Evolutionary conservation across 2,888 invertebrate species (phyloP), one percentile per base, ranked within the genome.

Genomic region (Diachrysia chrysitis): DNA sequence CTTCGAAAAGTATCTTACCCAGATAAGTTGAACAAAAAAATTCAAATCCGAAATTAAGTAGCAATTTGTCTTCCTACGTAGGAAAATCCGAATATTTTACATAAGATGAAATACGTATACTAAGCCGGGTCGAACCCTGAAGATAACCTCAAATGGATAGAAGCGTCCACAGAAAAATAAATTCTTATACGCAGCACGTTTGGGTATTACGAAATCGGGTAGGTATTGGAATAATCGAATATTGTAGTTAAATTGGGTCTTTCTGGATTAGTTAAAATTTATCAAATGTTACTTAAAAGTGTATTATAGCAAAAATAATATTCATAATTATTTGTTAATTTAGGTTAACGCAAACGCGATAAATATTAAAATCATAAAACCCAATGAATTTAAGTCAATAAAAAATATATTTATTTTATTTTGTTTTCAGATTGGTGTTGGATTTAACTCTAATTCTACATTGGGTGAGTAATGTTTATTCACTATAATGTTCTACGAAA

Each of bases 61-160:
- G 75, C 71, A 68, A 81, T 78, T 78, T 81, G 68, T 81, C 78
- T 79, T 70, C 68, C 61, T 55, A 57, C 74, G 74, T 48, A 66
- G 68, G 63, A 63, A 67, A 77, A 80, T 69, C 68, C 69, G 63
- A 64, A 76, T 77, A 73, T 73, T 76, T 78, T 80, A 66, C 78
- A 77, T 73, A 77, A 71, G 78, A 79, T 77, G 58, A 58, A 69
- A 73, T 76, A 63, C 69, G 73, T 37, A 73, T 35, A 64, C 63
- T 74, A 67, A 65, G 66, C 64, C 25, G 74, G 66, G 70, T 70
- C 65, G 58, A 71, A 68, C 66, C 66, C 63, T 63, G 32, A 42
- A 65, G 69, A 73, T 76, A 81, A 69, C 69, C 65, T 54, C 56
- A n/a, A 32, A 56, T 53, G 63, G 58, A 71, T 66, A 62, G 37